phyloP scores from a whole-genome alignment of 2,888 invertebrate genomes.

The Thereva nobilitata region DNA sequence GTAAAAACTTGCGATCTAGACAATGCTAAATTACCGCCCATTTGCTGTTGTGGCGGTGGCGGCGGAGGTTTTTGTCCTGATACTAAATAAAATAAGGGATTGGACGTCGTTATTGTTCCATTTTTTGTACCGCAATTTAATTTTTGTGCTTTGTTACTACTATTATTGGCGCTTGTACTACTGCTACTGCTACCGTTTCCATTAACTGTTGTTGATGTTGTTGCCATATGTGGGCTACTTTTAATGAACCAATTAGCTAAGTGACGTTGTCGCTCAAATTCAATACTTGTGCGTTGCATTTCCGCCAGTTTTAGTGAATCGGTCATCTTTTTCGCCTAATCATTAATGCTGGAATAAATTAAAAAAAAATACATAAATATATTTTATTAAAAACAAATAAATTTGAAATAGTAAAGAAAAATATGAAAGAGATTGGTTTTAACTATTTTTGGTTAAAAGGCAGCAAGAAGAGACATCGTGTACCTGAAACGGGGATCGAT shows the following conservation, averaged over 20 bases:
- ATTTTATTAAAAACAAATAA: too few species aligned
- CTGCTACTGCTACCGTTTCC: slow-evolving; percentile 38
- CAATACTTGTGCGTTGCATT: slow-evolving; percentile 59
- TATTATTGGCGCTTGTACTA: slow-evolving; percentile 39
- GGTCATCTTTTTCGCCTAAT: slow-evolving; percentile 47
- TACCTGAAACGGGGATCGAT: too few species aligned
- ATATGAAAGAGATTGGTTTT: too few species aligned
- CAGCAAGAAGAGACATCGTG: too few species aligned
- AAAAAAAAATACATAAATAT: too few species aligned
- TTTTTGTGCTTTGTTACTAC: slow-evolving; percentile 44
- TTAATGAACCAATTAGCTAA: slow-evolving; percentile 59
- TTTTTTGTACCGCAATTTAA: slow-evolving; percentile 44
- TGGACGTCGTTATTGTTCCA: slow-evolving; percentile 47
- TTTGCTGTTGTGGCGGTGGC: slow-evolving; percentile 39
- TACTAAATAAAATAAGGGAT: slow-evolving; percentile 51
- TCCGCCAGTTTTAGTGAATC: slow-evolving; percentile 55
- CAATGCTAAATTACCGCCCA: slow-evolving; percentile 45
- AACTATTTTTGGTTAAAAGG: too few species aligned
- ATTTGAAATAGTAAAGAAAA: too few species aligned
- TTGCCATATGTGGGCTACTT: slow-evolving; percentile 58
- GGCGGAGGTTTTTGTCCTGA: slow-evolving; percentile 46
- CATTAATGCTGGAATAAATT: slow-evolving; percentile 36
- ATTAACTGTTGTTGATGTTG: slow-evolving; percentile 41
- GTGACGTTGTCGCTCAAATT: slow-evolving; percentile 59
- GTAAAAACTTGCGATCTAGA: slow-evolving; percentile 47